phyloP scores from a whole-genome alignment of 2,888 invertebrate species.

The Archips xylosteana region DNA sequence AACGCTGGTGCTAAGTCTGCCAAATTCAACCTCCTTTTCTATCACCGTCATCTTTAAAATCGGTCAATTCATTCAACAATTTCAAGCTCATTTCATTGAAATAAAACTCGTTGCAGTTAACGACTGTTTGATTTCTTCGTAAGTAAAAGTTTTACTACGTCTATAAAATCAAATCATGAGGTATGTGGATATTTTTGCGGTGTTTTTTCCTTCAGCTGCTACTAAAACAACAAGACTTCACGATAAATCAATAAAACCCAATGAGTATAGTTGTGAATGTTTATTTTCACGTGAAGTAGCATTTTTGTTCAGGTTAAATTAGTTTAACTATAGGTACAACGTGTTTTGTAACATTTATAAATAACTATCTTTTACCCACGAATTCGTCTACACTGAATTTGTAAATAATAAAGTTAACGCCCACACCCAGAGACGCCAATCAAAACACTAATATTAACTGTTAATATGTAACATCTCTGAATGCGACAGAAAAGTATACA shows the following conservation, averaged over 20 bases:
- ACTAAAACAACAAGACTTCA: constrained; percentile 16
- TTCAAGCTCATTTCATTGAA: constrained; percentile 10
- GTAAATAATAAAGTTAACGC: no score
- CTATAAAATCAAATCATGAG: constrained; percentile 34
- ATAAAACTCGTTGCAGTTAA: constrained; percentile 23
- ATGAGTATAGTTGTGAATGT: constrained; percentile 18
- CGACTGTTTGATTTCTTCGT: constrained; percentile 32
- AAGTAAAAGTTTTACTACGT: constrained; percentile 27
- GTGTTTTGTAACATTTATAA: constrained; percentile 19
- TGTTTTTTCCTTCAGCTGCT: constrained; percentile 30
- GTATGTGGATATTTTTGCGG: constrained; percentile 26
- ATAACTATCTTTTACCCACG: not conserved
- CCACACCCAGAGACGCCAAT: no score
- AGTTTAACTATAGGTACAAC: constrained; percentile 8
- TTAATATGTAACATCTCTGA: no score
- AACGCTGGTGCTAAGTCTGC: not conserved
- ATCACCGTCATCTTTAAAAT: not conserved
- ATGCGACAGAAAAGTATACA: no score
- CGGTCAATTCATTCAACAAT: constrained; percentile 2
- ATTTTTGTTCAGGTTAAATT: constrained; percentile 6
- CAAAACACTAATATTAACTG: no score
- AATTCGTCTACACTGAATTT: no score
- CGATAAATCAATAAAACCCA: constrained; percentile 28
- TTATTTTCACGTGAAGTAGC: constrained; percentile 33
- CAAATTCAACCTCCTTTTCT: not conserved